These are phyloP conservation scores for Leptothorax acervorum DNA, from an alignment of 2,888 invertebrate species.

Conservation along the genomic window DNA sequence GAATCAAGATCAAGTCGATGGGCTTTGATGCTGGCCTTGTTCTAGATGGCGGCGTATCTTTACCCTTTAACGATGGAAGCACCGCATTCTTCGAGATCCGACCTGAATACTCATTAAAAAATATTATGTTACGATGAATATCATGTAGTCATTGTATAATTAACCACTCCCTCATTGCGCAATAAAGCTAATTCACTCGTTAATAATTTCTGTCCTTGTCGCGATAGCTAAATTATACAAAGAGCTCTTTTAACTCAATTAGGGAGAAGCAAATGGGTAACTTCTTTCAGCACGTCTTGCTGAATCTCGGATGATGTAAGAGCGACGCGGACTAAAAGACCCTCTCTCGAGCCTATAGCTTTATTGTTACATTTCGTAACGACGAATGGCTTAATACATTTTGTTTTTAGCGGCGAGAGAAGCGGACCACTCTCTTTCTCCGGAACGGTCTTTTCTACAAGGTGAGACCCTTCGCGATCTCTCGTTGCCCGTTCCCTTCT, in stretches of 20 bases:
- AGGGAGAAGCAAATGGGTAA: neutral
- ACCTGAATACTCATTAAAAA: constrained; percentile 94
- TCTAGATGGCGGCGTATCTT: constrained; percentile 96
- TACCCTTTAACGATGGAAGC: constrained; percentile 97
- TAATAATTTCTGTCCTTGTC: neutral
- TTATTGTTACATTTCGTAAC: constrained; percentile 8
- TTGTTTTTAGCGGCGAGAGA: constrained; percentile 19
- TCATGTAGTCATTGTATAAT: neutral
- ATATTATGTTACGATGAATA: constrained; percentile 86
- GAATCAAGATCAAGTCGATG: constrained; percentile 92
- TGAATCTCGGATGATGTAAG: constrained; percentile 17
- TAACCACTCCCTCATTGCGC: neutral
- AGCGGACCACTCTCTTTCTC: constrained; percentile 51
- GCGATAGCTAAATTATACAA: neutral
- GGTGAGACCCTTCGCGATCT: constrained; percentile 36
- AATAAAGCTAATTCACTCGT: neutral
- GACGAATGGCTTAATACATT: constrained; percentile 21
- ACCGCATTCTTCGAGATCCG: constrained; percentile 92
- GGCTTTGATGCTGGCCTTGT: constrained; percentile 96
- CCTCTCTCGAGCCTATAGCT: constrained; percentile 19
- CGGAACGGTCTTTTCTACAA: neutral
- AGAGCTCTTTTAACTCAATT: neutral
- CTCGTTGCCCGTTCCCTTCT: constrained; percentile 39
- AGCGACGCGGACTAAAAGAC: constrained; percentile 14
- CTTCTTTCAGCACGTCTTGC: neutral